Evolutionary conservation across 92 coral and sea anemone species (phyloP).

Genomic region (Ricordea florida): DNA sequence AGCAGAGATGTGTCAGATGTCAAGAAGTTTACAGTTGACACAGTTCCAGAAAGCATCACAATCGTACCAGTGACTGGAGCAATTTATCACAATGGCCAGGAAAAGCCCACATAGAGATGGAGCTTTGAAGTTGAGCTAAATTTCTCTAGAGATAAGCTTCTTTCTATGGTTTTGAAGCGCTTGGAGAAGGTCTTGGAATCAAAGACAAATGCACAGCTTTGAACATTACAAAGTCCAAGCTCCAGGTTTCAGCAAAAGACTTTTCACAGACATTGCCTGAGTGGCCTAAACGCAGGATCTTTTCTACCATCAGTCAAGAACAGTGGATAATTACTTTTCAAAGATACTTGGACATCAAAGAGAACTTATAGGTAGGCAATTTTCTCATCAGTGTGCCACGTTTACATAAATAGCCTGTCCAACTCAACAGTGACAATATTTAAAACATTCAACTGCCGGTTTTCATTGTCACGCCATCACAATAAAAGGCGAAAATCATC

Average conservation of each 20-base stretch:
- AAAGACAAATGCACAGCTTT: slow-evolving; percentile 44
- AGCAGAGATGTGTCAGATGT: slow-evolving; percentile 26
- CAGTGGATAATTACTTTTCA: slow-evolving; percentile 42
- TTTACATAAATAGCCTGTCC: background rate
- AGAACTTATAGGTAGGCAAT: slow-evolving; percentile 41
- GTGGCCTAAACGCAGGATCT: slow-evolving; percentile 38
- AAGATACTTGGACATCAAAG: slow-evolving; percentile 27
- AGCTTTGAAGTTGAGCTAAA: slow-evolving; percentile 41
- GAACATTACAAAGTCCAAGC: slow-evolving; percentile 50
- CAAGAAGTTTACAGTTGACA: slow-evolving; percentile 15
- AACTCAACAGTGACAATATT: background rate
- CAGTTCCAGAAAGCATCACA: slow-evolving; percentile 21
- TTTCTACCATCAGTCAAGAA: slow-evolving; percentile 31
- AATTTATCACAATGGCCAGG: slow-evolving; percentile 32
- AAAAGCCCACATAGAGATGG: slow-evolving; percentile 58
- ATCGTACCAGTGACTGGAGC: slow-evolving; percentile 36
- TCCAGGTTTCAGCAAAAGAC: slow-evolving; percentile 48
- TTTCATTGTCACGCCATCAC: too few species aligned
- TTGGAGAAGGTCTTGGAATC: slow-evolving; percentile 59
- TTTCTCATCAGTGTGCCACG: too few species aligned
- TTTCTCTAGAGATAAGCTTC: slow-evolving; percentile 26
- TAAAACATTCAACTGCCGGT: too few species aligned
- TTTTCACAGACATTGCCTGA: slow-evolving; percentile 49
- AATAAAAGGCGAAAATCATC: too few species aligned
- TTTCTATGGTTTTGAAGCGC: slow-evolving; percentile 49